These are phyloP conservation scores for Lepidurus packardi DNA, from an alignment of 1,140 invertebrate genomes.

Conservation along the genomic window DNA sequence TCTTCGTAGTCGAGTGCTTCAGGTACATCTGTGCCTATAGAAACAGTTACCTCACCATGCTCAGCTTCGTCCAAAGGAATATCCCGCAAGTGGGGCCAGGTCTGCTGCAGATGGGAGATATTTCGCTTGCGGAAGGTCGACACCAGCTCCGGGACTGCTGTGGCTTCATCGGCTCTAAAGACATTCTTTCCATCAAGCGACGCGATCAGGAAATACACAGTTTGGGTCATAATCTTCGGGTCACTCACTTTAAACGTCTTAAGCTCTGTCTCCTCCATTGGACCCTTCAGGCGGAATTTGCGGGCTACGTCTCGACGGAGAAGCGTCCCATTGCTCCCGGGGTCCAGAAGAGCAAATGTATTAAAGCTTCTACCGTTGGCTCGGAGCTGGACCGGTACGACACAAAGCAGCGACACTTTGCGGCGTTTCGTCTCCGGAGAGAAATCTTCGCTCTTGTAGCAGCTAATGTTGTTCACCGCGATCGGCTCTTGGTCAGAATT, in stretches of 20 bases:
- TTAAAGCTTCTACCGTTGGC: neutral
- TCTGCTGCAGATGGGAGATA: no score
- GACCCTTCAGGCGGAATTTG: neutral
- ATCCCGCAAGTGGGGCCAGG: no score
- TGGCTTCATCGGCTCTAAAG: no score
- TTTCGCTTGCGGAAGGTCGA: no score
- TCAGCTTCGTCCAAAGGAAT: no score
- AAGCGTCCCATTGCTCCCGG: neutral
- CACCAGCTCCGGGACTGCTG: no score
- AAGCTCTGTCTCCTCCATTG: neutral
- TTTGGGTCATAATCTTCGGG: neutral
- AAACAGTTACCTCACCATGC: neutral
- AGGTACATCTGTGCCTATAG: neutral
- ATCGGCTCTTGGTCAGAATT: no score
- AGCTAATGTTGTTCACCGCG: no score
- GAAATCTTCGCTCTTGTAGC: no score
- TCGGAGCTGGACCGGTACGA: no score
- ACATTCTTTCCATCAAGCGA: neutral
- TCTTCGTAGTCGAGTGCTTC: conserved; percentile 1
- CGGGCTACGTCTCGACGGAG: neutral
- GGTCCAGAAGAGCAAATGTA: neutral
- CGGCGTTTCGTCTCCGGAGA: no score
- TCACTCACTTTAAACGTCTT: neutral
- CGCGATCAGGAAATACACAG: neutral
- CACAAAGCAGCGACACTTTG: no score